Percentiles rank a stretch among this genome's conserved stretches.
phyloP scores from a whole-genome alignment of 2,888 invertebrate species.

The Barypeithes pellucidus region DNA sequence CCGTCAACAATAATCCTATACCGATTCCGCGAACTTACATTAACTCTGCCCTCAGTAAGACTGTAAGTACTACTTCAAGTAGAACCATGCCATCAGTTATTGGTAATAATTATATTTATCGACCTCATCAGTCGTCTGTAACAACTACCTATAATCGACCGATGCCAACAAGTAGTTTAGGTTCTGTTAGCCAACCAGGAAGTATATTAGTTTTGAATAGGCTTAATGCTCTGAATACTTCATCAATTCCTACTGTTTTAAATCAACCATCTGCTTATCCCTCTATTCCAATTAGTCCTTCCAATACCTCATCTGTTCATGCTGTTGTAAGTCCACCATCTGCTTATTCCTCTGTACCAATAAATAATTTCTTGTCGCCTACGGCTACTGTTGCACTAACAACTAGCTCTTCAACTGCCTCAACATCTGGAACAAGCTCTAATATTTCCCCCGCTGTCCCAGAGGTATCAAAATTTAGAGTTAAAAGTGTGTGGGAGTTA shows the following conservation, averaged over 20 bases:
- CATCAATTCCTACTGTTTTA: not conserved
- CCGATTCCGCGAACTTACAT: slow-evolving; percentile 29
- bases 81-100: not conserved
- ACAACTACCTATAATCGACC: not conserved
- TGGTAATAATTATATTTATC: not conserved
- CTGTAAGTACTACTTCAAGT: not conserved
- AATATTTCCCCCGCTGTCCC: not conserved
- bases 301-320: not conserved
- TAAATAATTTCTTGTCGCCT: not conserved
- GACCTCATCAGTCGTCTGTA: not conserved
- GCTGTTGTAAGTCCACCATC: no score
- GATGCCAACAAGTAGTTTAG: not conserved
- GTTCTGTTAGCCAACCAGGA: not conserved
- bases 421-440: not conserved
- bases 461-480: slow-evolving; percentile 31
- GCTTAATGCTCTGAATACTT: not conserved
- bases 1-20: slow-evolving; percentile 14
- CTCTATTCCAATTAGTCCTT: not conserved
- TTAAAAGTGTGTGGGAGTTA: slow-evolving; percentile 43
- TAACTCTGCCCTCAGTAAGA: slow-evolving; percentile 29
- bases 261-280: not conserved
- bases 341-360: no score
- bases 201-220: not conserved
- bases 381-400: not conserved
- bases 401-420: not conserved